Base-by-base conservation (phyloP, 1,140 invertebrate species). In the Drusus annulatus region DNA sequence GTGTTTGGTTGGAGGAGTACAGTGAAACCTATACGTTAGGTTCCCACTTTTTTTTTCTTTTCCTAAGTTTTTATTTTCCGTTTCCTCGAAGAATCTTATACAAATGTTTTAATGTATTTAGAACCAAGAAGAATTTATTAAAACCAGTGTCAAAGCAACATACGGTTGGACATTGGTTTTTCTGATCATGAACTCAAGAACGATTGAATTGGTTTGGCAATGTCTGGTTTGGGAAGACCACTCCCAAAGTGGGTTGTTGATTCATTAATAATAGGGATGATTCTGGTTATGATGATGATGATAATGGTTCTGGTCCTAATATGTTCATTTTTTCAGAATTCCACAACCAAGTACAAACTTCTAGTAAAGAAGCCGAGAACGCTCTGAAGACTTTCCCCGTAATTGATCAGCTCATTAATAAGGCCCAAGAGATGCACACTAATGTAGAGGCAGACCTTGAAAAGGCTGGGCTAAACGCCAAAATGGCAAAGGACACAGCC, bases 261-360 rank as follows among this genome's bases (percentile, higher is more conserved):
- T 45, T 45, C 0, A 36, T 45, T 45, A 10, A 45, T 45, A 7
- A 36, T 36, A 7, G 31, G 6, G 31, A 8, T 36, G 8, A n/a
- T n/a, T n/a, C n/a, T 28, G 2, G 25, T 28, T 28, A n/a, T n/a
- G 25, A 13, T 45, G 36, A 45, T 45, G 10, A 45, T 45, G 10
- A 10, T 1, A 10, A 10, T 45, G 10, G 23, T 21, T 60, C 7
- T 60, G 19, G 3, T 17, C 2, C 21, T 60, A 60, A 21, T 3
- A 54, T 74, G 10, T 56, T 56, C 52, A 21, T 19, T 54, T 28
- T 87, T 88, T 84, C 84, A 95, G 97, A 95, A 86, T 99, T 98
- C 90, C 96, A 98, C 86, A 92, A 94, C 56, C 92, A 97, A 88
- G 96, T 98, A 2, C 92, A 96, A 83, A 93, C 93, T 58, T 97